phyloP scores from a whole-genome alignment of 37 sponge, comb jelly and placozoan species.

The Spongia lamella region DNA sequence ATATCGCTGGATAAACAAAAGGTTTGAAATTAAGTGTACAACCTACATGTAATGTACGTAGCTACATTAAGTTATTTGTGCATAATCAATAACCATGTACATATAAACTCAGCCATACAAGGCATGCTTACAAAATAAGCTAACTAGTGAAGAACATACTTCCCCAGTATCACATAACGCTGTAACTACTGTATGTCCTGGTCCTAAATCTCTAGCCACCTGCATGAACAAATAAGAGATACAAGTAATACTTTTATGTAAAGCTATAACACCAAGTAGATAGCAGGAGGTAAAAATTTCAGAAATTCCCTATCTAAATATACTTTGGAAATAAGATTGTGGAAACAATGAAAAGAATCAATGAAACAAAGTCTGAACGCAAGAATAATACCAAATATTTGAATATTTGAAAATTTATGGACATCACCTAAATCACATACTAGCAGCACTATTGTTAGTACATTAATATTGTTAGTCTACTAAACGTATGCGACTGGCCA shows the following conservation, averaged over 20 bases:
- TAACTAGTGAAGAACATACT: conserved; percentile 13
- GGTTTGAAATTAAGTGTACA: too few species aligned
- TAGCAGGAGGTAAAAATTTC: neutral
- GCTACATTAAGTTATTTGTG: too few species aligned
- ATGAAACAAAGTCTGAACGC: too few species aligned
- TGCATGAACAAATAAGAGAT: neutral
- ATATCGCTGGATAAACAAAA: conserved; percentile 44
- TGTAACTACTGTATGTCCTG: conserved; percentile 82
- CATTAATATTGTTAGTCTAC: too few species aligned
- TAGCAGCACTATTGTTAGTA: too few species aligned
- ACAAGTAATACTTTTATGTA: neutral
- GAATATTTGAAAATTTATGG: too few species aligned
- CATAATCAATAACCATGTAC: too few species aligned
- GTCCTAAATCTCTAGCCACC: conserved; percentile 75
- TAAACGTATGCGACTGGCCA: too few species aligned
- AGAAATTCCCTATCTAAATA: neutral
- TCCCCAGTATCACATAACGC: conserved; percentile 87
- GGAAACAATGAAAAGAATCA: neutral
- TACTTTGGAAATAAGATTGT: neutral
- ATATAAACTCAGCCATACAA: too few species aligned
- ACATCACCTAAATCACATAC: too few species aligned
- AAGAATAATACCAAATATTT: too few species aligned
- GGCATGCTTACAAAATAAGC: neutral
- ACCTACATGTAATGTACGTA: too few species aligned
- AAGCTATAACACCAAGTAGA: neutral